Base-by-base conservation (phyloP, 2,888 invertebrate species). In the Fragum sueziense region DNA sequence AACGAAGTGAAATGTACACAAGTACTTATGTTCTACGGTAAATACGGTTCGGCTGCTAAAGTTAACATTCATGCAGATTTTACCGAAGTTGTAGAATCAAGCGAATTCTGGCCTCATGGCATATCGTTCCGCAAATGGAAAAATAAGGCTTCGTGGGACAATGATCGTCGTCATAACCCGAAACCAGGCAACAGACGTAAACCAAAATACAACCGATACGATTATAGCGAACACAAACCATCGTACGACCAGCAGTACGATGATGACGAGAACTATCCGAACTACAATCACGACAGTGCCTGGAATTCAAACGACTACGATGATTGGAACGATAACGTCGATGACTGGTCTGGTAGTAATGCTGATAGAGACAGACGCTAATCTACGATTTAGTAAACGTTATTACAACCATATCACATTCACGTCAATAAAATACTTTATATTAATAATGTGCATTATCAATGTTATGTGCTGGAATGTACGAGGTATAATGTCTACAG, bases 401-500 rank as follows among this genome's bases (percentile, higher is more conserved):
- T n/a, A n/a, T n/a, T n/a, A 37, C 37, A 6, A 6, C 37, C 6
- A 37, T 9, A 11, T 25, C n/a, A 54, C 25, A 54, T 54, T 22
- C 54, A 20, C n/a, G 6, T 20, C 6, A 6, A 7, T 20, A 25
- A 6, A 22, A 54, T 54, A 54, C 25, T 54, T 11, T 29, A 17
- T n/a, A n/a, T n/a, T 14, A 6, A 62, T 29, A 4, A 31, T 62
- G 33, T 20, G 17, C n/a, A 14, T 62, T 2, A 22, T 62, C 14
- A 54, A 57, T 22, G 22, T 70, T n/a, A 22, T 70, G 22, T 33
- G 54, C 17, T 70, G 70, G 70, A 70, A 70, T 54, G 70, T 70
- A 31, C 14, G 54, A 33, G 70, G 70, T 17, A 70, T 70, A 1
- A 70, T 70, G 70, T 70, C 70, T 2, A 33, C 70, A 14, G 70